Percentiles rank a stretch among this genome's conserved stretches.
Evolutionary conservation across 1,140 invertebrate genomes (phyloP).

Genomic region (Monochamus saltuarius): DNA sequence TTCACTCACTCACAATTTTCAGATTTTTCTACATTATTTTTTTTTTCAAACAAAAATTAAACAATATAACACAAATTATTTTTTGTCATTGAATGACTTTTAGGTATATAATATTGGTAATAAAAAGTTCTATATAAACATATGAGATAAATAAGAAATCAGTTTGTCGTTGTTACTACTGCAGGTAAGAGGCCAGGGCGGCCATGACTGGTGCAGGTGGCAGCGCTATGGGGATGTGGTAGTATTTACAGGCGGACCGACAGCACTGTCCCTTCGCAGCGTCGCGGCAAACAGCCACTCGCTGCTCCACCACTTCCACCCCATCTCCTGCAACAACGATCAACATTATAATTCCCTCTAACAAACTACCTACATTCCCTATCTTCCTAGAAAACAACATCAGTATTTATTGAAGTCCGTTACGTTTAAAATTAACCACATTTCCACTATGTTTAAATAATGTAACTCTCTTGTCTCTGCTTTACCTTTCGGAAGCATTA

Average conservation of each 20-base stretch:
- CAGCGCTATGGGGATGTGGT: constrained; percentile 84
- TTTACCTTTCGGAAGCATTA: too few species aligned
- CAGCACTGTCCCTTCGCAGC: constrained; percentile 87
- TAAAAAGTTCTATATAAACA: constrained; percentile 51
- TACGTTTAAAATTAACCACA: background rate
- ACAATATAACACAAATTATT: constrained; percentile 44
- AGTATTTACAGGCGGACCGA: constrained; percentile 90
- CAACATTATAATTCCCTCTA: constrained; percentile 15
- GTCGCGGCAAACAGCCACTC: constrained; percentile 92
- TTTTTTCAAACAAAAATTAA: constrained; percentile 31
- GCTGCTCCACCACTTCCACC: constrained; percentile 90
- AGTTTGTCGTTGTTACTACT: constrained; percentile 48
- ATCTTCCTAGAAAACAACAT: background rate
- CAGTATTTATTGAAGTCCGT: background rate
- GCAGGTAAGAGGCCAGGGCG: constrained; percentile 55
- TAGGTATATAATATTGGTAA: constrained; percentile 45
- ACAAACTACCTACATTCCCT: background rate
- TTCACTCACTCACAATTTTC: constrained; percentile 29
- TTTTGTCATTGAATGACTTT: constrained; percentile 49
- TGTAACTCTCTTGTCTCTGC: too few species aligned
- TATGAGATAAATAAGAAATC: constrained; percentile 46
- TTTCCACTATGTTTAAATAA: too few species aligned
- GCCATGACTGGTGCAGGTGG: constrained; percentile 70
- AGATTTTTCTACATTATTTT: constrained; percentile 24
- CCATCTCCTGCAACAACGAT: constrained; percentile 69